These are phyloP conservation scores for Hassar affinis DNA, from an alignment of 2,113 vertebrate genomes.

Conservation along the genomic window DNA sequence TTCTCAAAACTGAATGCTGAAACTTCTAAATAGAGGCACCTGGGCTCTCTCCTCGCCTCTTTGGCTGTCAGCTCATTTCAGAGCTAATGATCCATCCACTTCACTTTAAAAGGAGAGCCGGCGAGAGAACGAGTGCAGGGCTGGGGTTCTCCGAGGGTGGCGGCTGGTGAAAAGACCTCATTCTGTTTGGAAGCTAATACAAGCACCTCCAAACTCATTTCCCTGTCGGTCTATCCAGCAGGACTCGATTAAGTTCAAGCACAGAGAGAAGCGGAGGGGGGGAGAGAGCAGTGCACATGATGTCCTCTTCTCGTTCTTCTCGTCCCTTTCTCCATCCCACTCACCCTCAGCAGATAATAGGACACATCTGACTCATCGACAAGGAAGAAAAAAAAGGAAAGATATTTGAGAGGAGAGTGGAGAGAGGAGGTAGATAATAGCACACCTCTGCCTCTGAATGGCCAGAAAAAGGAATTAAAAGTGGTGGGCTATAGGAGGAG, in stretches of 20 bases:
- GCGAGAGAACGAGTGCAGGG: constrained; percentile 28
- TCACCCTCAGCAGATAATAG: constrained; percentile 38
- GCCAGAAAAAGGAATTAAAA: constrained; percentile 33
- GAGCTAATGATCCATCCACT: constrained; percentile 53
- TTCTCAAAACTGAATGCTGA: background rate
- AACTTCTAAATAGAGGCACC: constrained; percentile 28
- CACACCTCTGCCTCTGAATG: constrained; percentile 31
- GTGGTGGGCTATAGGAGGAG: constrained; percentile 7
- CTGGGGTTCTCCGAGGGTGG: constrained; percentile 38
- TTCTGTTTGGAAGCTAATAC: constrained; percentile 43
- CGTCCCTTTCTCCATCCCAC: constrained; percentile 35
- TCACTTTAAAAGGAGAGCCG: constrained; percentile 45
- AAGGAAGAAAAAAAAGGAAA: constrained; percentile 3
- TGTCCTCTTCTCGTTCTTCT: constrained; percentile 39
- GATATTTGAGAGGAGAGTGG: constrained; percentile 28
- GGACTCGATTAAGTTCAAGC: constrained; percentile 45
- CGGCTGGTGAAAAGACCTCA: constrained; percentile 51
- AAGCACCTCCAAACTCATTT: constrained; percentile 51
- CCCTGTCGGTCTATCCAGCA: constrained; percentile 49
- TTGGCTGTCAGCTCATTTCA: constrained; percentile 52
- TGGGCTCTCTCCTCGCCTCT: constrained; percentile 18
- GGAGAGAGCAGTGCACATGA: background rate
- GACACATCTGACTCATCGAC: constrained; percentile 40
- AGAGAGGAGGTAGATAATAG: constrained; percentile 19
- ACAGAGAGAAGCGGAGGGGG: background rate